Conservation (phyloP, 2,113 vertebrate species). For the Ceyx melanurus region DNA sequence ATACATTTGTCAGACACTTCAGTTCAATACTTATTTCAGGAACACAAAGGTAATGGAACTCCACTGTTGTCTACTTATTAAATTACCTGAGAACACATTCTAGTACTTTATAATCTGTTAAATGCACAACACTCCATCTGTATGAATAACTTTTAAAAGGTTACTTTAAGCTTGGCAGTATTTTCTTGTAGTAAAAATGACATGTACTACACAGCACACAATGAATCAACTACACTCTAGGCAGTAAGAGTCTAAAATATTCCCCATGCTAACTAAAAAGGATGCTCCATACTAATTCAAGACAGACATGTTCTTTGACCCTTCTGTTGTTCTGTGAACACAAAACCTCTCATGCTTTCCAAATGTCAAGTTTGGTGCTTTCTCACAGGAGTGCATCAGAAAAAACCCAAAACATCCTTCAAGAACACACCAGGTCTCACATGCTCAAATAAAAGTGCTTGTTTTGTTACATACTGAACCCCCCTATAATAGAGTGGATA, state of each 20-base stretch:
- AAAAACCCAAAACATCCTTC: background rate
- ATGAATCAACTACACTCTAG: background rate
- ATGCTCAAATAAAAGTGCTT: background rate
- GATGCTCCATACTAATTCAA: background rate
- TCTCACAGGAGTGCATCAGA: background rate
- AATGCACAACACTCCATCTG: background rate
- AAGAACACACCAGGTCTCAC: background rate
- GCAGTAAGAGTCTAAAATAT: background rate
- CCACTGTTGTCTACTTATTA: background rate
- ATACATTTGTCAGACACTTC: background rate
- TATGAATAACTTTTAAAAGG: background rate
- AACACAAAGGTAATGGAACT: background rate
- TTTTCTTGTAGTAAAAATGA: background rate
- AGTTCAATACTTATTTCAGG: background rate
- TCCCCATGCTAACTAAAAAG: background rate
- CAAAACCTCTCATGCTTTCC: background rate
- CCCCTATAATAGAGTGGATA: background rate
- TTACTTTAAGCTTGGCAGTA: background rate
- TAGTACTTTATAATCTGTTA: background rate
- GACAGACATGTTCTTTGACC: background rate
- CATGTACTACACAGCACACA: background rate
- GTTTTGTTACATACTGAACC: background rate
- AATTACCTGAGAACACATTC: background rate
- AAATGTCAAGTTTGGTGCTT: background rate
- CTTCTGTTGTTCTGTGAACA: background rate